Evolutionary conservation across 2,113 vertebrate species (phyloP).

Genomic region (Eptesicus fuscus): DNA sequence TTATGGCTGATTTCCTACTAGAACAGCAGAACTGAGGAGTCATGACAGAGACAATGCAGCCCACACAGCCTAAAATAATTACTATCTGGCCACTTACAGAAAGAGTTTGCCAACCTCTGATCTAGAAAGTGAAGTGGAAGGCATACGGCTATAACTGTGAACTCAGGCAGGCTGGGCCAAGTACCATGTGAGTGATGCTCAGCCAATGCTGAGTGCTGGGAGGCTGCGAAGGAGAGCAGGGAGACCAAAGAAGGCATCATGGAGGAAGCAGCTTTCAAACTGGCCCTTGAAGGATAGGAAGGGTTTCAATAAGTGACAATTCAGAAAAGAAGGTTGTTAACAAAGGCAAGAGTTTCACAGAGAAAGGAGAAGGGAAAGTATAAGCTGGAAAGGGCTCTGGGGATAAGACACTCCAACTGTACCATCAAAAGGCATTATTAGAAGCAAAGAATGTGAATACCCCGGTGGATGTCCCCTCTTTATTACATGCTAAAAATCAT

Average conservation of each 20-base stretch:
- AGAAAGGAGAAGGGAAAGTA: background rate
- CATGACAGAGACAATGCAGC: background rate
- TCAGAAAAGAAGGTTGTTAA: background rate
- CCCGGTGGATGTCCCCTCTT: background rate
- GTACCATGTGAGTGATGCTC: background rate
- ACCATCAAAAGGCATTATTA: background rate
- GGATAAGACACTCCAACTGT: background rate
- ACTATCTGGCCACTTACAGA: background rate
- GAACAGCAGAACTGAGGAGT: background rate
- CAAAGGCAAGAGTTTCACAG: background rate
- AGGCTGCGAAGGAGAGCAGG: background rate
- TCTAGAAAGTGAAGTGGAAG: background rate
- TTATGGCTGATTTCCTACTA: background rate
- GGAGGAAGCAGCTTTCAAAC: background rate
- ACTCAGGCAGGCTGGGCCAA: background rate
- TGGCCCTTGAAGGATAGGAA: background rate
- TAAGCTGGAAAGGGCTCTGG: background rate
- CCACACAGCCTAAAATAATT: background rate
- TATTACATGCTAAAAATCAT: background rate
- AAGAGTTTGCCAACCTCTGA: background rate
- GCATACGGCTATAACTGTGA: background rate
- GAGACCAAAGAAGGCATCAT: background rate
- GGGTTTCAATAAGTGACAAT: background rate
- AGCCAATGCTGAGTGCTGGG: background rate
- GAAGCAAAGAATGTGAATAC: background rate